Base-by-base conservation (phyloP, 2,888 invertebrate species). In the Drosophila colorata region DNA sequence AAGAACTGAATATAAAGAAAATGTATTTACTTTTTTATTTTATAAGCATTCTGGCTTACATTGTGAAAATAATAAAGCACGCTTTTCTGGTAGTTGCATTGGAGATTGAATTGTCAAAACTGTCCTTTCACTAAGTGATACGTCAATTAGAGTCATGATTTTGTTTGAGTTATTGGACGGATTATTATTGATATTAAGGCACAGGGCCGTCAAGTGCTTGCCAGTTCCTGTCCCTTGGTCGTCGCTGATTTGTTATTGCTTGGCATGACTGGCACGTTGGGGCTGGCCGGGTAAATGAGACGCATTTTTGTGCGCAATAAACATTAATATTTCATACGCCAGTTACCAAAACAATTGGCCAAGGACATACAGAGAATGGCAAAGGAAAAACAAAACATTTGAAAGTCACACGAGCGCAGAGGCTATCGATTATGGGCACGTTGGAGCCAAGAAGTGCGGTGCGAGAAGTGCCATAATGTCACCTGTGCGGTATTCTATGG, bases 291-390 rank as follows among this genome's bases (percentile, higher is more conserved):
- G 16, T 23, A 41, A 28, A 53, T 37, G 60, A 69, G 70, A 37
- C 51, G 35, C 49, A 59, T 18, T 52, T 59, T 59, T 35, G 49
- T 69, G 44, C 44, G 67, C 51, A 41, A 68, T 60, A 51, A 69
- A 51, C 49, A 69, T 69, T 69, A 69, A 52, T 68, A 69, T 70
- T 69, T 69, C 70, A 52, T 60, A 68, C 51, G 67, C 46, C 69
- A 20, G 35, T 49, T 33, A 33, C 33, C 20, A 25, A 49, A 58
- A 35, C 49, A 33, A 33, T 60, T 59, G 59, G 35, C 51, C 46
- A 68, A 69, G 70, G 41, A 23, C 70, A 41, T 7, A 52, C 2
- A 61, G 11, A 25, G 28, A 23, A 31, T 20, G 25, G 11, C 28
- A 31, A 3, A n/a, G n/a, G n/a, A n/a, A 23, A 4, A 16, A 41